These are phyloP conservation scores for Magallana gigas DNA, from an alignment of 1,140 invertebrate genomes.

Conservation along the genomic window DNA sequence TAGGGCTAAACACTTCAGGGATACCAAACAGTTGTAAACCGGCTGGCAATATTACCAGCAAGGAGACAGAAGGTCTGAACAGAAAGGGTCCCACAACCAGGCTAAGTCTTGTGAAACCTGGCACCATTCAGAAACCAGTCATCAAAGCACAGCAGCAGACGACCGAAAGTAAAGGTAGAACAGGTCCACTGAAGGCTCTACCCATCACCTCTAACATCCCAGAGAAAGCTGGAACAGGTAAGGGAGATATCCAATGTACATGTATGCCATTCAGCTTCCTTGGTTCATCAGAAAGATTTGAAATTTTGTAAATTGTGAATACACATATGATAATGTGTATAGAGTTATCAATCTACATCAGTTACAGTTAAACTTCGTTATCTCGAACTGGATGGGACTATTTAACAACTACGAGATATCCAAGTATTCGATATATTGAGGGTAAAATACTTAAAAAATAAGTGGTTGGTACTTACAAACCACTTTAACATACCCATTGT, in stretches of 20 bases:
- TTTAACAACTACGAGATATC: no score
- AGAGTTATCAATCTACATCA: no score
- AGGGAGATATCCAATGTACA: not conserved
- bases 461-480: no score
- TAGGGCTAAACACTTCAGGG: conserved; percentile 38
- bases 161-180: conserved; percentile 15
- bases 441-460: no score
- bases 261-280: no score
- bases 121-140: conserved; percentile 52
- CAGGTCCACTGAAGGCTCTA: conserved; percentile 47
- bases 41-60: not conserved
- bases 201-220: not conserved
- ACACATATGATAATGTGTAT: no score
- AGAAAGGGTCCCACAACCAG: conserved; percentile 54
- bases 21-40: conserved; percentile 1
- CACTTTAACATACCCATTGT: no score
- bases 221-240: not conserved
- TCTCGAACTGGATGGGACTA: no score
- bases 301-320: no score
- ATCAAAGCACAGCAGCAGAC: conserved; percentile 15
- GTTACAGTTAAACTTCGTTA: no score
- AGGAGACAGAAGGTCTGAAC: conserved; percentile 8
- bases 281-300: no score
- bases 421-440: no score
- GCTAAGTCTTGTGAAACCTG: conserved; percentile 56